Conservation (phyloP, 2,113 vertebrate species). For the Heterotilapia buettikoferi region DNA sequence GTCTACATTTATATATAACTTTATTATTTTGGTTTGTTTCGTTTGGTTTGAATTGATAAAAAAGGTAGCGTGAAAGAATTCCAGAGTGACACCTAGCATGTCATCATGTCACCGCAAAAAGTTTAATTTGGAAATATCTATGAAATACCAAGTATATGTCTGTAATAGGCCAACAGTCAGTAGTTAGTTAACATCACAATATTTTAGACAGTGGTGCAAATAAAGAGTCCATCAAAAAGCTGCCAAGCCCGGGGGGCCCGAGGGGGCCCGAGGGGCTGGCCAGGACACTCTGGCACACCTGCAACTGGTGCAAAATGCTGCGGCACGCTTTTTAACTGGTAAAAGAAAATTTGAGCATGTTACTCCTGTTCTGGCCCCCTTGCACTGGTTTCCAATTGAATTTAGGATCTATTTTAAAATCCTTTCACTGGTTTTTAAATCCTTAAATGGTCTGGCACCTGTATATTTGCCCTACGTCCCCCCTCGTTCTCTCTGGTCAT, state of each 20-base stretch:
- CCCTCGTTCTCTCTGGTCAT: not conserved
- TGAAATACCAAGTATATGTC: not conserved
- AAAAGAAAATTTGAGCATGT: not conserved
- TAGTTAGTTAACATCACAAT: not conserved
- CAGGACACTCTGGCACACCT: not conserved
- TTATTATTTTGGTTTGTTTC: not conserved
- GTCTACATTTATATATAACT: not conserved
- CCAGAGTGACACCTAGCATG: fast-evolving
- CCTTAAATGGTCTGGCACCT: not conserved
- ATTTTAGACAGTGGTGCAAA: not conserved
- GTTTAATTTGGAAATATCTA: fast-evolving
- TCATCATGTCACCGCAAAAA: not conserved
- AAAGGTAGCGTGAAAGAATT: not conserved
- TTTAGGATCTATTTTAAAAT: not conserved
- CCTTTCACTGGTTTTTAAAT: not conserved
- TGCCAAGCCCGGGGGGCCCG: no score
- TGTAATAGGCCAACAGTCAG: not conserved
- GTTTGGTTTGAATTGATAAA: fast-evolving
- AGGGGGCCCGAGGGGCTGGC: not conserved
- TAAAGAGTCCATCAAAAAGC: not conserved
- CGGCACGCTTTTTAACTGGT: not conserved
- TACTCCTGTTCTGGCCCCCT: not conserved
- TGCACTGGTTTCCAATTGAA: not conserved
- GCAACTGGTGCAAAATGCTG: not conserved
- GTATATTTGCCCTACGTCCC: not conserved